Base-by-base conservation (phyloP, 2,113 vertebrate genomes). In the Steatornis caripensis region DNA sequence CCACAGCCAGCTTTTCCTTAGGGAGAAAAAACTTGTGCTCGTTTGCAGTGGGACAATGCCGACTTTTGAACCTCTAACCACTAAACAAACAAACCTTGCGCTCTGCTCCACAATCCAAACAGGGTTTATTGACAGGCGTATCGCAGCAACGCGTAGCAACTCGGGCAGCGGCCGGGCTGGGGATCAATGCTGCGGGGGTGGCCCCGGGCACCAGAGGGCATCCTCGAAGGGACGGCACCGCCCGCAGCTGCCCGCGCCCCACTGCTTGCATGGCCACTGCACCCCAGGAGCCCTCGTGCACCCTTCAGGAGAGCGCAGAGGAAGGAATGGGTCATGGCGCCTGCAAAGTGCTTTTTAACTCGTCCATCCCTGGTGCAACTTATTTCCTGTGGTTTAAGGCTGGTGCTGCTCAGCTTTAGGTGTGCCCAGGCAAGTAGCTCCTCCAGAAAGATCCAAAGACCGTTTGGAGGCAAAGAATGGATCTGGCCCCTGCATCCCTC, bases 51-150 rank as follows among this genome's bases (percentile, higher is more conserved):
- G 97, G 98, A 98, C 98, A 98, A 98, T 98, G 98, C 97, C 97
- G 98, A 98, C 98, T 98, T 98, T 98, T 98, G 98, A 98, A 98
- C 98, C 98, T 98, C 96, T 97, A 97, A 97, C 98, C 98, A 98
- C 96, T 98, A 97, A 98, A 97, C 97, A 98, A 98, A 98, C 98
- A 98, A 97, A 98, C 98, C 97, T 98, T 98, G 98, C 43, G 98
- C 98, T 98, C 95, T 64, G 97, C 97, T 98, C 94, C 95, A 95
- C 98, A 98, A 96, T 98, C 97, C 98, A 98, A 98, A 98, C 97
- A 98, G 86, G 93, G 78, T 98, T 98, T 98, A 98, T 98, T 98
- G 98, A 98, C 97, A 97, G 95, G 97, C 97, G 98, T 98, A 97
- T 98, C 98, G 37, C 98, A 91, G 98, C 98, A 98, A 98, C 98